Base-by-base conservation (phyloP, 2,888 invertebrate genomes). In the Ormyrus thymus region DNA sequence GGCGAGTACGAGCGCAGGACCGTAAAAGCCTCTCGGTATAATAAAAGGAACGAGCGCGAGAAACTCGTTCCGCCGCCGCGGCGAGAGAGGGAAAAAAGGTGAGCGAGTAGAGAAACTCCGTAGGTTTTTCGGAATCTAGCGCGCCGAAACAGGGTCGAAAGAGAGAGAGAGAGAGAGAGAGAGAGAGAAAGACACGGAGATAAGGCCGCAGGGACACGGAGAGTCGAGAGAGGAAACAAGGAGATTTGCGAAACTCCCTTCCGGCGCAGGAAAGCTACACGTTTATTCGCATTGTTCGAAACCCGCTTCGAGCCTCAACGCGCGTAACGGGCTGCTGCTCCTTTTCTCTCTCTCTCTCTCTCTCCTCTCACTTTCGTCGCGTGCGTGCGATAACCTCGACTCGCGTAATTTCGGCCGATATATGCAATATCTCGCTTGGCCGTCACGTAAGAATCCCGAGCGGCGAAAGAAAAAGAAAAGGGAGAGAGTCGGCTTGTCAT, bases 301-400 rank as follows among this genome's bases (percentile, higher is more conserved):
- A 61, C 45, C 43, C 43, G 61, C 45, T n/a, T 43, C 11, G 29
- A 46, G n/a, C 11, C 29, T 11, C 62, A 46, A 13, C 46, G 46
- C 46, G 45, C 45, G 45, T 48, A 15, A 56, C 13, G 9, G 13
- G 9, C 29, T 29, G 29, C 29, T 29, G 29, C 29, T 29, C 29
- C 29, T 29, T 29, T 56, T n/a, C 13, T 56, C n/a, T n/a, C 45
- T 15, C 43, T 15, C 15, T 55, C 51, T 29, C 43, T 29, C 76
- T 76, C 78, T 84, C 88, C 88, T 88, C 88, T 89, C 87, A 88
- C 89, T 89, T 89, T 89, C 87, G 81, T 86, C 86, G 64, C 13
- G 4, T 29, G 72, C 68, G 88, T 84, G 81, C 88, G 86, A 87
- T 86, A 87, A 88, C 87, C 88, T 86, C 74, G 74, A 10, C 77